These are phyloP conservation scores for Psittacula derbiana DNA, from an alignment of 2,797 vertebrate species.

Conservation along the genomic window DNA sequence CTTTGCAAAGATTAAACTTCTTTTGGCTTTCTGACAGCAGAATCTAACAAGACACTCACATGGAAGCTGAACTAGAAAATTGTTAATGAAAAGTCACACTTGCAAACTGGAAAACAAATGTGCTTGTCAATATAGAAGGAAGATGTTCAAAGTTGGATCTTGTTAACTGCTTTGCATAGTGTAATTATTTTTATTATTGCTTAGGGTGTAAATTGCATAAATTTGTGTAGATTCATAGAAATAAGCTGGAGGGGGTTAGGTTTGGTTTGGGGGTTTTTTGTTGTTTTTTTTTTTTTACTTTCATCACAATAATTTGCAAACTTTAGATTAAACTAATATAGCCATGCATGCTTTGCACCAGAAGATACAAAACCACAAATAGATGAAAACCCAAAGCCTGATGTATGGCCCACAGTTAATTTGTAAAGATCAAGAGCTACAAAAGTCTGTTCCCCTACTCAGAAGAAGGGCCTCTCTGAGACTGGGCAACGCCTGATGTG, in stretches of 20 bases:
- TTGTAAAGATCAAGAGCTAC: constrained; percentile 16
- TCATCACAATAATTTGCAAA: neutral
- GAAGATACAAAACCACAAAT: neutral
- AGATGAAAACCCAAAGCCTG: neutral
- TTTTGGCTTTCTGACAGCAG: neutral
- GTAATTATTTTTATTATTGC: neutral
- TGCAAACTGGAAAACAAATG: neutral
- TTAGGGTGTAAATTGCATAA: neutral
- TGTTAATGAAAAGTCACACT: neutral
- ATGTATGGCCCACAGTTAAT: neutral
- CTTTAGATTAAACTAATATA: neutral
- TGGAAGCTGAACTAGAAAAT: neutral
- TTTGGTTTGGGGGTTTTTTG: neutral
- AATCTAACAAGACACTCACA: neutral
- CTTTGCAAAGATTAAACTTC: neutral
- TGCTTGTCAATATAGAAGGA: neutral
- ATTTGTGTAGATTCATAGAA: neutral
- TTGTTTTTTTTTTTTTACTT: neutral
- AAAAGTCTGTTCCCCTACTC: constrained; percentile 7
- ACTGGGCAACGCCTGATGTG: constrained; percentile 46
- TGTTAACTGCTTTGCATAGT: neutral
- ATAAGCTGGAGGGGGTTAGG: neutral
- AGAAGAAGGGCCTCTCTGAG: constrained; percentile 60
- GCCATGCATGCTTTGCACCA: neutral
- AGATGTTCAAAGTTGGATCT: neutral